A percentile compares a stretch with the other conserved stretches of the same genome.
phyloP scores from a whole-genome alignment of 2,797 vertebrate species.

The Cetoscarus ocellatus region DNA sequence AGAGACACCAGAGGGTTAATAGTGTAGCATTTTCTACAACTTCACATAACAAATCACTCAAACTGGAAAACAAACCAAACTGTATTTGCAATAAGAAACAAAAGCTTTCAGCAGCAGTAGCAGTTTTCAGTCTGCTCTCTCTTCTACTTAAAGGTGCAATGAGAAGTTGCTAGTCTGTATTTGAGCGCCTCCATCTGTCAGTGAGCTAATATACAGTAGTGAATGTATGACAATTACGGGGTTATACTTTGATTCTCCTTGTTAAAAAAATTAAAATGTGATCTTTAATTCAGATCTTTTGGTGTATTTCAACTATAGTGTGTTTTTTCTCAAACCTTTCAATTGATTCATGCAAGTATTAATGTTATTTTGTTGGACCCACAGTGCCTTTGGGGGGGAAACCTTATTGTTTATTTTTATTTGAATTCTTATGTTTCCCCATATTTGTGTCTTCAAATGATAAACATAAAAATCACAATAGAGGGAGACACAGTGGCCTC shows the following conservation, averaged over 20 bases:
- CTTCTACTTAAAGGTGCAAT: constrained; percentile 46
- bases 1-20: too few species aligned
- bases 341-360: constrained; percentile 57
- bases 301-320: constrained; percentile 45
- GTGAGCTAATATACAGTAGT: constrained; percentile 37
- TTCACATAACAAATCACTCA: constrained; percentile 16
- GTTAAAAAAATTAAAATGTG: constrained; percentile 25
- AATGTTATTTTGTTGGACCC: constrained; percentile 80
- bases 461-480: constrained; percentile 40
- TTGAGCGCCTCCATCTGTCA: constrained; percentile 23
- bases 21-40: constrained; percentile 25
- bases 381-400: constrained; percentile 90
- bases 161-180: constrained; percentile 29
- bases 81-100: constrained; percentile 39
- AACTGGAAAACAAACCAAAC: constrained; percentile 31
- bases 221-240: constrained; percentile 38
- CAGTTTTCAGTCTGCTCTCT: constrained; percentile 13
- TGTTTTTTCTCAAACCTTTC: constrained; percentile 53
- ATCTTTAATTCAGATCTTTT: constrained; percentile 43
- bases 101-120: constrained; percentile 24
- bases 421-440: constrained; percentile 38
- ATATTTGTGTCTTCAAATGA: constrained; percentile 62
- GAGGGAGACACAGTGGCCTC: constrained; percentile 20
- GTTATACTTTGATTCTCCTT: constrained; percentile 19
- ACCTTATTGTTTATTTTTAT: constrained; percentile 68